A percentile compares a stretch with the other conserved stretches of the same genome.
These are phyloP conservation scores for Microctonus hyperodae DNA, from an alignment of 2,888 invertebrate genomes.

Conservation along the genomic window DNA sequence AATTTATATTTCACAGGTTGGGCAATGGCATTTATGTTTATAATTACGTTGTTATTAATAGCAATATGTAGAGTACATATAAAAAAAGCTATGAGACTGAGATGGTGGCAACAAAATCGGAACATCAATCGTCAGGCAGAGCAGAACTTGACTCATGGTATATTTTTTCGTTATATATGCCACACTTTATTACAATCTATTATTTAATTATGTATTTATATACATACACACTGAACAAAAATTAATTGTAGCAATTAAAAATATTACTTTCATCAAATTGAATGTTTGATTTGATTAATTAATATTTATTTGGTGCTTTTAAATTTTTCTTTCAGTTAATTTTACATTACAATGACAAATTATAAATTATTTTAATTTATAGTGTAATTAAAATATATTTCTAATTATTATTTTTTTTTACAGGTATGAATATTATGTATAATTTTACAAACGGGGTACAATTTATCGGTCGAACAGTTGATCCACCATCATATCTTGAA, in stretches of 20 bases:
- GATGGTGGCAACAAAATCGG: slow-evolving; percentile 48
- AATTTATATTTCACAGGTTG: slow-evolving; percentile 52
- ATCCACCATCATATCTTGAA: slow-evolving; percentile 63
- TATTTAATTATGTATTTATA: too few species aligned
- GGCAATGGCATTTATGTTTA: slow-evolving; percentile 63
- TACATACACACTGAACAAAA: too few species aligned
- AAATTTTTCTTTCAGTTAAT: too few species aligned
- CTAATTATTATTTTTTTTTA: neutral
- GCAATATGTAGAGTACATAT: slow-evolving; percentile 63
- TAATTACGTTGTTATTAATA: slow-evolving; percentile 62
- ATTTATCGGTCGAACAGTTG: slow-evolving; percentile 59
- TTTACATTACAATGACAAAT: too few species aligned
- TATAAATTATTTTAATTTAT: too few species aligned
- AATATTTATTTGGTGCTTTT: too few species aligned
- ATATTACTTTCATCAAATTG: too few species aligned
- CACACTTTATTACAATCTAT: too few species aligned
- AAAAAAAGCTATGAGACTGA: slow-evolving; percentile 54
- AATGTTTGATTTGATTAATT: too few species aligned
- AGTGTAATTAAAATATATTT: neutral
- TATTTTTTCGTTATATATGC: slow-evolving; percentile 34
- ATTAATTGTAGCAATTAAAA: too few species aligned
- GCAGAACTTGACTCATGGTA: slow-evolving; percentile 41
- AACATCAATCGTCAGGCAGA: slow-evolving; percentile 40
- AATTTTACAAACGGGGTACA: slow-evolving; percentile 63
- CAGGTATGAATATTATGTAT: slow-evolving; percentile 59